A percentile compares a stretch with the other conserved stretches of the same genome.
Conservation (phyloP, 1,140 invertebrate species). For the Danaus plexippus region DNA sequence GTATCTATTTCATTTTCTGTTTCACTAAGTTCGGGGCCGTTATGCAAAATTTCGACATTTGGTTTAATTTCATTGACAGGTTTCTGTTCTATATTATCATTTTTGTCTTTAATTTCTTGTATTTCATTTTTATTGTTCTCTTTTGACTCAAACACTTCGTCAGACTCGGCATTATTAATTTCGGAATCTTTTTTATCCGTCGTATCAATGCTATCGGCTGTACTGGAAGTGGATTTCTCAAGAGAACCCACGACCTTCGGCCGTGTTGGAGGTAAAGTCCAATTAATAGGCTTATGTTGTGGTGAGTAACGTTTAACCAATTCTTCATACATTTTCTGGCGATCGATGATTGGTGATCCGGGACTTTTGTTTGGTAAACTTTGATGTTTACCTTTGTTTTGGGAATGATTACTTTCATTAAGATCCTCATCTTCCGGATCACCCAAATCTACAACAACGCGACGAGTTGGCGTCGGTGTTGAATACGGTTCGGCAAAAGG, state of each 20-base stretch:
- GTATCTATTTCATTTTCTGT: constrained; percentile 18
- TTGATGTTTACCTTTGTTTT: constrained; percentile 33
- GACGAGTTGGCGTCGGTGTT: constrained; percentile 52
- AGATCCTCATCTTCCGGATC: constrained; percentile 35
- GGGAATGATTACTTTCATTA: constrained; percentile 48
- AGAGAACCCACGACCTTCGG: constrained; percentile 60
- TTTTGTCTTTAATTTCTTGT: constrained; percentile 9
- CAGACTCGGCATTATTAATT: constrained; percentile 31
- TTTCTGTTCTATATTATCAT: constrained; percentile 19
- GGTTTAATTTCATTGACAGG: constrained; percentile 21
- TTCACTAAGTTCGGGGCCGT: constrained; percentile 28
- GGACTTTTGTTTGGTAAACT: constrained; percentile 42
- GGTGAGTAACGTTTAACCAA: constrained; percentile 62
- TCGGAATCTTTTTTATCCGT: constrained; percentile 33
- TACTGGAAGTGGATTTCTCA: constrained; percentile 56
- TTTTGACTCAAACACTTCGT: constrained; percentile 55
- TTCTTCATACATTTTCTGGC: constrained; percentile 61
- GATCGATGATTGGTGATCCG: constrained; percentile 47
- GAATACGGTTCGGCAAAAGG: constrained; percentile 66
- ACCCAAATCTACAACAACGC: constrained; percentile 48
- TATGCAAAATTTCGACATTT: constrained; percentile 35
- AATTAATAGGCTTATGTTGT: constrained; percentile 57
- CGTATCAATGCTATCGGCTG: constrained; percentile 37
- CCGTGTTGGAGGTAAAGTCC: constrained; percentile 57
- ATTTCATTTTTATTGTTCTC: constrained; percentile 20